Evolutionary conservation across 2,888 invertebrate genomes (phyloP).

Genomic region (Drosophila fungiperda): DNA sequence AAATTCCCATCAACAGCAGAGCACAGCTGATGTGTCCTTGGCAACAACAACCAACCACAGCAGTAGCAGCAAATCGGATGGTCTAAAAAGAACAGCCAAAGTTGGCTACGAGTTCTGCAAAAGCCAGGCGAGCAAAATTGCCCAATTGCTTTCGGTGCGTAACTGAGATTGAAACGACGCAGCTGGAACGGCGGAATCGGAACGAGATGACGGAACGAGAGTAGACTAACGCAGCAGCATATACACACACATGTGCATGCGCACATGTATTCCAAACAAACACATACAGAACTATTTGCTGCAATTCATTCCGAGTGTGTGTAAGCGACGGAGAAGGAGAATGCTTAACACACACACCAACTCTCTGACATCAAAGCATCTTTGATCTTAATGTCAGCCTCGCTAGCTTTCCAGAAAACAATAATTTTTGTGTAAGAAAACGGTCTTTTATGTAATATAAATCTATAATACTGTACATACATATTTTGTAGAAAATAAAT

Average conservation of each 20-base stretch:
- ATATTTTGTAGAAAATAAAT: constrained; percentile 58
- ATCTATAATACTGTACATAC: constrained; percentile 47
- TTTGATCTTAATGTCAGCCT: constrained; percentile 19
- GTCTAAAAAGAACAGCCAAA: constrained; percentile 92
- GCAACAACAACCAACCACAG: constrained; percentile 37
- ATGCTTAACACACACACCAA: constrained; percentile 28
- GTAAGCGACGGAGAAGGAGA: constrained; percentile 20
- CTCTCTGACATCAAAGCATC: constrained; percentile 14
- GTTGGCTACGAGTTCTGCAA: constrained; percentile 93
- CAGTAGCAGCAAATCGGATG: constrained; percentile 63
- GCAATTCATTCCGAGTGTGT: constrained; percentile 72
- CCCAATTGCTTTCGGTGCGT: constrained; percentile 84
- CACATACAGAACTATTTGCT: constrained; percentile 38
- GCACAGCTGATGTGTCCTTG: constrained; percentile 1
- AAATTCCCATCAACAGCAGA: constrained; percentile 4
- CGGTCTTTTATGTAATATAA: constrained; percentile 42
- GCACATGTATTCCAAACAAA: constrained; percentile 60
- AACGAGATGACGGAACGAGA: background rate
- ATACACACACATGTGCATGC: constrained; percentile 18
- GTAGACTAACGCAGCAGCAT: constrained; percentile 20
- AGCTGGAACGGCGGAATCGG: constrained; percentile 4
- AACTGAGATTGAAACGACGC: constrained; percentile 70
- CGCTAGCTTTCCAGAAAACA: constrained; percentile 7
- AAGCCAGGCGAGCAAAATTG: constrained; percentile 85
- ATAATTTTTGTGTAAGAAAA: constrained; percentile 33